Evolutionary conservation across 2,797 vertebrate genomes (phyloP), one percentile per base, ranked within the genome.

Genomic region (Hyperoplus immaculatus): DNA sequence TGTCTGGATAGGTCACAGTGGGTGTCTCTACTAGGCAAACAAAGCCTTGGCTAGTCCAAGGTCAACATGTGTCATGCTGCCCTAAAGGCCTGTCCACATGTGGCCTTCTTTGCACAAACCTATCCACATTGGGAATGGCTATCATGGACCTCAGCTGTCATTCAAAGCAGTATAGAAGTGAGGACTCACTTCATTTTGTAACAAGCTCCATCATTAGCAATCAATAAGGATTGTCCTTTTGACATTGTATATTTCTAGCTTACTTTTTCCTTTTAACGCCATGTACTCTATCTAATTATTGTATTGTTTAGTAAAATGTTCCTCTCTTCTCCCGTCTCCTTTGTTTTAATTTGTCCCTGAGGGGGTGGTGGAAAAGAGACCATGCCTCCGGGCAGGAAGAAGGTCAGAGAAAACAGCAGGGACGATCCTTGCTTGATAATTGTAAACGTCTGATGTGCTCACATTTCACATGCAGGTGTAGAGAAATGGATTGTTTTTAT

Each of bases 21-120:
- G 74, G 60, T 50, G 43, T 66, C 84, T 81, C 38, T 38, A 36
- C 46, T 50, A 69, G n/a, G 58, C 70, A 89, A 90, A 87, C 78
- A 89, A 87, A 88, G 72, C 80, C 82, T 83, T 85, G 77, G 78
- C 69, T 86, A 74, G 82, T 87, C 88, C 81, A 88, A 87, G 86
- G 89, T 76, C 85, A 82, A 72, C 78, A 86, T 92, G 84, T 81
- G 85, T 91, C 91, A 92, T 77, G 75, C 71, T 78, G 84, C 79
- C 87, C 65, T 29, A 54, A 74, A 63, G 77, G 54, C 81, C 76
- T 75, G 78, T 92, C 63, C 75, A 64, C 77, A 75, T 53, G 50
- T 5, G n/a, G 72, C 61, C 50, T 68, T 88, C 85, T 86, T 84
- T 86, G 69, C 80, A 71, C 75, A 85, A 77, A 68, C 76, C 84